Base-by-base conservation (phyloP, 2,113 vertebrate genomes). In the Oxyruncus cristatus region DNA sequence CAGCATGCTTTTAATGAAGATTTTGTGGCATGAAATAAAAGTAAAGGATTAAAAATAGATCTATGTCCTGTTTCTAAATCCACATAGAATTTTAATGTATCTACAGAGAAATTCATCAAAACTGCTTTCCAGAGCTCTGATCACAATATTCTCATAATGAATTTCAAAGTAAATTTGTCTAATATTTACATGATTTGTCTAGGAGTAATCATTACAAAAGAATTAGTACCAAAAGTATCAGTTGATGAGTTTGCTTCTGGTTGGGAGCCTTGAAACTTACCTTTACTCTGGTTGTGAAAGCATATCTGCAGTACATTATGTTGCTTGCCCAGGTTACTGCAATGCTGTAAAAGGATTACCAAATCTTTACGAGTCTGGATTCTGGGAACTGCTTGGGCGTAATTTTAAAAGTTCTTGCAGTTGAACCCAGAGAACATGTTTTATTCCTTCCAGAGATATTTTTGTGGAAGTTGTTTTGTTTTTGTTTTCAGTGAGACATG, bases 31-130 rank as follows among this genome's bases (percentile, higher is more conserved):
- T 58, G 56, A 89, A 95, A 89, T 76, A 91, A 72, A 85, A 88
- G 75, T 53, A 74, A 59, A 79, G 35, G 41, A 80, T 81, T 85
- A 72, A 94, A 95, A 95, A 94, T 95, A 84, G 42, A 87, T 68
- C 58, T 95, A 13, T 91, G 39, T 76, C 50, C 55, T 85, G 12
- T 71, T 90, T 96, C 86, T 85, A 94, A 97, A 96, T 67, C 42
- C 47, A 59, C 42, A 56, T 92, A 71, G 63, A 71, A 77, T 89
- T 95, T 84, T 76, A 70, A 89, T 68, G 8, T 53, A 41, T 90
- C n/a, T 75, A 17, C 21, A 89, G 10, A 91, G 22, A 76, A 93
- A 84, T 85, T 89, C 0, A 72, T 93, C 82, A 89, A 68, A 95
- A 76, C 37, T 85, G 8, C 11, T 85, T 95, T 89, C 52, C 59